Evolutionary conservation across 2,113 vertebrate genomes (phyloP).

Genomic region (Passer domesticus): DNA sequence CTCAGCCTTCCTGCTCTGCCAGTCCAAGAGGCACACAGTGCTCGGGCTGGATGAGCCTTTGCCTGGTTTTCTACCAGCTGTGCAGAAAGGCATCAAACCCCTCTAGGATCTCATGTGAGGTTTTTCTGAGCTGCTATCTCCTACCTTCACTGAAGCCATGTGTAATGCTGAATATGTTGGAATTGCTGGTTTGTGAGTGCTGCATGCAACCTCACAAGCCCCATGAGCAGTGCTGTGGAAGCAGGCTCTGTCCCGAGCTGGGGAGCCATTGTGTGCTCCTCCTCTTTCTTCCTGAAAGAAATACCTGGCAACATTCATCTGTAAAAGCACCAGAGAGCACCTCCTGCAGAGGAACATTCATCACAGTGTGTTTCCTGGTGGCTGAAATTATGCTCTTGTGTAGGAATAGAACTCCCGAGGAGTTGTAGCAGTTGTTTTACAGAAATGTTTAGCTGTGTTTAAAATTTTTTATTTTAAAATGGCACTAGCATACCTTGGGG

Average conservation of each 20-base stretch:
- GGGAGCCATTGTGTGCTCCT: not conserved
- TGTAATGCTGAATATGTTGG: not conserved
- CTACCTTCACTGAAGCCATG: not conserved
- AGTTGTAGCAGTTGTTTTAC: not conserved
- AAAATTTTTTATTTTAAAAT: not conserved
- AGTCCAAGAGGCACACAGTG: not conserved
- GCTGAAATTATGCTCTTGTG: not conserved
- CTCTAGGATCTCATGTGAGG: not conserved
- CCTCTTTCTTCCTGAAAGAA: not conserved
- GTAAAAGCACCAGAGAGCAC: not conserved
- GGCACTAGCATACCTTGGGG: not conserved
- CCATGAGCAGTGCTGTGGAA: not conserved
- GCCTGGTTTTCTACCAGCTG: not conserved
- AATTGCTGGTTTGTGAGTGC: not conserved
- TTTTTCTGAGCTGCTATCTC: not conserved
- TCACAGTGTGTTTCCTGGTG: not conserved
- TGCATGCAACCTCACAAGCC: not conserved
- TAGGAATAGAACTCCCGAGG: not conserved
- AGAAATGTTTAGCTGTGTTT: not conserved
- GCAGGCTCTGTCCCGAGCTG: not conserved
- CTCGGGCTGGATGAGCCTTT: not conserved
- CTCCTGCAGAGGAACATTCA: not conserved
- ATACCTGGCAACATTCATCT: fast-evolving
- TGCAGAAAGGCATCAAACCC: not conserved
- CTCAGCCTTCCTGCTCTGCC: not conserved